Conservation (phyloP, 2,888 invertebrate species). For the Phalangium opilio region DNA sequence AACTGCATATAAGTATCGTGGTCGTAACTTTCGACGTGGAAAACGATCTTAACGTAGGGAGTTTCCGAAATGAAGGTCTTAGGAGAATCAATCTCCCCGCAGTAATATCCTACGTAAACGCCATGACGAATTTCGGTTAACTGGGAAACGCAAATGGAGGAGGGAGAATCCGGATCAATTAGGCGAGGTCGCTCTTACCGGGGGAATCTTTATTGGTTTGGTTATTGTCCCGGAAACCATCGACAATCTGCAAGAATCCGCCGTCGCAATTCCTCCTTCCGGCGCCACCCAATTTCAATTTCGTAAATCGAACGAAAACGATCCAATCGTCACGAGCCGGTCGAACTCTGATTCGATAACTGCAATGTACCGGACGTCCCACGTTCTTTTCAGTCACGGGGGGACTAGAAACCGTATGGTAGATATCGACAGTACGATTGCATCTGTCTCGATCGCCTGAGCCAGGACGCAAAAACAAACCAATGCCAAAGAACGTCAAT, state of each 20-base stretch:
- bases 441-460: constrained; percentile 56
- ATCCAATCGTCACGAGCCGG: constrained; percentile 83
- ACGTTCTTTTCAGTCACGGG: constrained; percentile 65
- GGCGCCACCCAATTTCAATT: constrained; percentile 16
- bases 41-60: constrained; percentile 75
- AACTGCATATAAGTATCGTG: constrained; percentile 79
- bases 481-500: too few species aligned
- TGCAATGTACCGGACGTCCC: constrained; percentile 72
- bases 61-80: constrained; percentile 91
- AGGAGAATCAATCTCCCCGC: constrained; percentile 83
- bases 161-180: background rate
- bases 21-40: constrained; percentile 83
- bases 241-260: constrained; percentile 21
- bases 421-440: constrained; percentile 84
- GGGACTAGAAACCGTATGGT: constrained; percentile 78
- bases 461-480: too few species aligned
- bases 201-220: constrained; percentile 9
- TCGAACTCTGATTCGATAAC: constrained; percentile 74
- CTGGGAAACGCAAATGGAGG: background rate
- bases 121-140: too few species aligned
- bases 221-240: constrained; percentile 20
- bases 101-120: constrained; percentile 60
- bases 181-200: constrained; percentile 5
- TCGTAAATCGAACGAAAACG: constrained; percentile 31
- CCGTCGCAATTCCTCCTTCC: constrained; percentile 18